Base-by-base conservation (phyloP, 2,113 vertebrate species). In the Oncorhynchus tshawytscha region DNA sequence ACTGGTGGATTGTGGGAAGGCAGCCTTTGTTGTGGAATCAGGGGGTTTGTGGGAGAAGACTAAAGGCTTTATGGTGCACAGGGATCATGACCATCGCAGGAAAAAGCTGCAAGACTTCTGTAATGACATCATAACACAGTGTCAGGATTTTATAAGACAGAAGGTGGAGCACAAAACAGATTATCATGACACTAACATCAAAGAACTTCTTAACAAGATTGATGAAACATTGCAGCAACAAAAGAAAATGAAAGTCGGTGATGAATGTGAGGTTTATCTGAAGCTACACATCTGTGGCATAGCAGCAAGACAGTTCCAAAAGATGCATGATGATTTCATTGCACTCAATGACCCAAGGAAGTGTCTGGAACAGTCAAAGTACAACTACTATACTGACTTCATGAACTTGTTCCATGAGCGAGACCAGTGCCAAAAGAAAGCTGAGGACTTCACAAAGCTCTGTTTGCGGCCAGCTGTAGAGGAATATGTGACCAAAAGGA, bases 361-460 rank as follows among this genome's bases (percentile, higher is more conserved):
- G 4, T 31, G 29, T 31, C 29, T 31, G 29, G 4, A 31, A 31
- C 0, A 31, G 29, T 31, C 29, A 0, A 31, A 31, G 29, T 3
- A 51, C 2, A 25, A 82, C 5, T 87, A 80, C 29, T 1, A 0
- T 31, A 31, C 29, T 31, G 29, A 31, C 0, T 31, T 31, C 29
- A 31, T 0, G 0, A 0, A 31, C 29, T 31, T 31, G 4, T 31
- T 31, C 0, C 29, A 31, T 31, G 0, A 31, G 0, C 76, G 39
- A 60, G 84, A 87, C 62, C 83, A 84, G 59, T 81, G 77, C 65
- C 77, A 77, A 66, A 87, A 70, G 2, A 87, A 81, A 29, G 81
- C 84, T 15, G 27, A 77, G 31, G 78, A 67, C 3, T 87, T 83
- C 29, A 57, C 67, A 18, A 25, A 54, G 3, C 15, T 4, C 4